Evolutionary conservation across 2,888 invertebrate genomes (phyloP).

Genomic region (Petrophora chlorosata): DNA sequence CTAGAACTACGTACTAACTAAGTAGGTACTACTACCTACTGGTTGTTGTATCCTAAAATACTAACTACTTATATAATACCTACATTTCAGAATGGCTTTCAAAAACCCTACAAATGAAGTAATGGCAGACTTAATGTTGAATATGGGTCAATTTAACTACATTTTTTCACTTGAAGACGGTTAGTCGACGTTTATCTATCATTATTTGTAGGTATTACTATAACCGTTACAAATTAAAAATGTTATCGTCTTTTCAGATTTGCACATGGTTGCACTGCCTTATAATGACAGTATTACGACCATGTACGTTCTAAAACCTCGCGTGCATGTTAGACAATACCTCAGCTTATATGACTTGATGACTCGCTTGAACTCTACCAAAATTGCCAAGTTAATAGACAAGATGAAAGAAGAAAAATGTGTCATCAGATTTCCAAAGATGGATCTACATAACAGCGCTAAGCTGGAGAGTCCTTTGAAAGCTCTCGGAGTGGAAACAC

Average conservation of each 20-base stretch:
- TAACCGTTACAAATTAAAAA: too few relatives aligned
- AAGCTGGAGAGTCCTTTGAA: conserved; percentile 82
- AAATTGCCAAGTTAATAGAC: conserved; percentile 76
- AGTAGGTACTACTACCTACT: too few relatives aligned
- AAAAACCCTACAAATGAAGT: conserved; percentile 59
- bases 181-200: conserved; percentile 43
- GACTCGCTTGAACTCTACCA: conserved; percentile 68
- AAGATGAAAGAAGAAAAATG: conserved; percentile 73
- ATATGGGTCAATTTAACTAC: conserved; percentile 64
- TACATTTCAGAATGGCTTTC: conserved; percentile 79
- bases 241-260: conserved; percentile 68
- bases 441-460: conserved; percentile 86
- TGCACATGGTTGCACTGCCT: conserved; percentile 87
- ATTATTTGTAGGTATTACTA: too few relatives aligned
- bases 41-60: too few relatives aligned
- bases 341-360: conserved; percentile 75
- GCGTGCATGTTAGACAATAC: conserved; percentile 54
- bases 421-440: conserved; percentile 87
- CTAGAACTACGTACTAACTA: too few relatives aligned
- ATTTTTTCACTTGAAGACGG: conserved; percentile 55
- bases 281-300: conserved; percentile 86
- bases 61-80: too few relatives aligned
- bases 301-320: conserved; percentile 88
- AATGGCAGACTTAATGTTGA: conserved; percentile 87
- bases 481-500: conserved; percentile 83